These are phyloP conservation scores for Lymantria monacha DNA, from an alignment of 2,888 invertebrate species.

Conservation along the genomic window DNA sequence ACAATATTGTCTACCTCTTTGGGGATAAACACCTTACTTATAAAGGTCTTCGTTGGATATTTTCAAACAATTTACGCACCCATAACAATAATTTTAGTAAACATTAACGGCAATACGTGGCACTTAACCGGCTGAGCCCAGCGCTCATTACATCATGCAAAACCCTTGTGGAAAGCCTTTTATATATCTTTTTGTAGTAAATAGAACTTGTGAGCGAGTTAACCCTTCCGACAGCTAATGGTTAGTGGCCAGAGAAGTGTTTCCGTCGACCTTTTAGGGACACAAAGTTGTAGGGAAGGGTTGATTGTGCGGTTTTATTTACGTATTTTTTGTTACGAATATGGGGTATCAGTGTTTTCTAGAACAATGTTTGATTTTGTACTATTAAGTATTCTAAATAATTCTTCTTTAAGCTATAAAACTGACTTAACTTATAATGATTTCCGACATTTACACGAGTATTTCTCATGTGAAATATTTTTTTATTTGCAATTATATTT, in stretches of 20 bases:
- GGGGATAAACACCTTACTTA: too few relatives aligned
- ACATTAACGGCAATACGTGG: constrained; percentile 5
- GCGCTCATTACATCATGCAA: constrained; percentile 9
- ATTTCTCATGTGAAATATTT: too few relatives aligned
- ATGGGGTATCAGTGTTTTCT: not conserved
- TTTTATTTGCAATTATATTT: too few relatives aligned
- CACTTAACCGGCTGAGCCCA: constrained; percentile 7
- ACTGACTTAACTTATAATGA: too few relatives aligned
- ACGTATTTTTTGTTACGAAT: constrained; percentile 2
- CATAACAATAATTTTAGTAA: constrained; percentile 7
- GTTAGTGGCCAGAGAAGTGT: constrained; percentile 25
- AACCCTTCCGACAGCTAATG: constrained; percentile 28
- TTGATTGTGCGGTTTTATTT: constrained; percentile 13
- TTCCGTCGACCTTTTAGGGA: constrained; percentile 23
- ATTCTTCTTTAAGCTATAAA: not conserved
- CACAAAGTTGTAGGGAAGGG: constrained; percentile 16
- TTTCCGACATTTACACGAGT: too few relatives aligned
- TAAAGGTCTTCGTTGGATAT: too few relatives aligned
- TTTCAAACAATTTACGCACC: not conserved
- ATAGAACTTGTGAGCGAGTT: constrained; percentile 22
- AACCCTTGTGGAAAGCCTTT: constrained; percentile 7
- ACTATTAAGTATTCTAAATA: not conserved
- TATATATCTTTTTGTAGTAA: constrained; percentile 17
- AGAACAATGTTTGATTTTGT: not conserved
- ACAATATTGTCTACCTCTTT: too few relatives aligned